Conservation (phyloP, 30 jellyfish, hydroid and myxozoan genomes). For the Pelagia noctiluca region DNA sequence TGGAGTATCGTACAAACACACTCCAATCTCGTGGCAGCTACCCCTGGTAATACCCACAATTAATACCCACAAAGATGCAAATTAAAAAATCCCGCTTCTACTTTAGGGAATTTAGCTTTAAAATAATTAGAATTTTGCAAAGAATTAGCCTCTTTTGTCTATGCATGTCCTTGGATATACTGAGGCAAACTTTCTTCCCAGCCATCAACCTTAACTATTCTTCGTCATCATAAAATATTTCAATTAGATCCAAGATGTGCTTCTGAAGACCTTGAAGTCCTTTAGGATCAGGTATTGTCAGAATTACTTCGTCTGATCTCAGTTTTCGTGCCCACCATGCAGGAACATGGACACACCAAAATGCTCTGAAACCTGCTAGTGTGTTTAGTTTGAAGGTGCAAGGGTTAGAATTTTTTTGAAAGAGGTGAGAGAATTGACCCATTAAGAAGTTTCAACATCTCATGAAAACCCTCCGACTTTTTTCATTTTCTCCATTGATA, state of each 20-base stretch:
- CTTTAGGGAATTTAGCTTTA: conserved; percentile 33
- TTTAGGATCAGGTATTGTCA: conserved; percentile 25
- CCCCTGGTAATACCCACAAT: too few species aligned
- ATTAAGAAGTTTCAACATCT: too few species aligned
- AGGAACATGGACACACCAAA: conserved; percentile 47
- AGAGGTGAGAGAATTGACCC: too few species aligned
- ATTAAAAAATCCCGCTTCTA: too few species aligned
- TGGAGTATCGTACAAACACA: too few species aligned
- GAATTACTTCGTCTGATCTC: conserved; percentile 40
- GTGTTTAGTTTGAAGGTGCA: conserved; percentile 36
- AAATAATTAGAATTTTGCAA: conserved; percentile 54
- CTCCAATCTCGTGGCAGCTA: too few species aligned
- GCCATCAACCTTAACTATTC: conserved; percentile 60
- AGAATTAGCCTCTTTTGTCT: conserved; percentile 61
- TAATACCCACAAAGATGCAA: too few species aligned
- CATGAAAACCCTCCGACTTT: too few species aligned
- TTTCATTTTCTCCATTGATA: too few species aligned
- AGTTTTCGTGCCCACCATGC: conserved; percentile 38
- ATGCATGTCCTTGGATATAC: conserved; percentile 41
- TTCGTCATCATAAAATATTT: conserved; percentile 37
- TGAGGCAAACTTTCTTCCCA: conserved; percentile 70
- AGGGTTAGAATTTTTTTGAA: conserved; percentile 30
- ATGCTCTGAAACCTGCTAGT: conserved; percentile 18
- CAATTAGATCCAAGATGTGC: not conserved
- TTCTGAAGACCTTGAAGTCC: not conserved